These are phyloP conservation scores for Wiebesia pumilae DNA, from an alignment of 1,140 invertebrate species.

Conservation along the genomic window DNA sequence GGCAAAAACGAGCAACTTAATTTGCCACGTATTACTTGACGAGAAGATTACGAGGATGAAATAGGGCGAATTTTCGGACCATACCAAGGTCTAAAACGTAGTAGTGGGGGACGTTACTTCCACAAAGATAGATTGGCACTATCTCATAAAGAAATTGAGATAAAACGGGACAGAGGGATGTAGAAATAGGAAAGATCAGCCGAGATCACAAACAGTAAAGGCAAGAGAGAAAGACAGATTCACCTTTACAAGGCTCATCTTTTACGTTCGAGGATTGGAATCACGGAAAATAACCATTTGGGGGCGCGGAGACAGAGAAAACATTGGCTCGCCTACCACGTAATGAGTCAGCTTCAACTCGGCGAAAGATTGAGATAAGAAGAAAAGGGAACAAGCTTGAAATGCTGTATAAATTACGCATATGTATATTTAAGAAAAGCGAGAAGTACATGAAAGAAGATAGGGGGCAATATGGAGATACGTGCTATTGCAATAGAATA, in stretches of 20 bases:
- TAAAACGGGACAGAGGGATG: background rate
- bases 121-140: background rate
- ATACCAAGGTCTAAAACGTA: background rate
- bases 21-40: slow-evolving; percentile 18
- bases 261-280: slow-evolving; percentile 51
- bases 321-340: background rate
- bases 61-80: background rate
- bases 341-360: background rate
- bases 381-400: slow-evolving; percentile 1
- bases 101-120: too few species aligned
- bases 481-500: too few species aligned
- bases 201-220: background rate
- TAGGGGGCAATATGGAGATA: too few species aligned
- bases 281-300: slow-evolving; percentile 53
- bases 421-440: background rate
- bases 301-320: slow-evolving; percentile 41
- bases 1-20: slow-evolving; percentile 45
- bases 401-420: background rate
- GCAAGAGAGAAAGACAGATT: background rate
- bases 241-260: slow-evolving; percentile 30
- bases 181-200: background rate
- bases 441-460: background rate
- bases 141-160: slow-evolving; percentile 7
- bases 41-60: background rate
- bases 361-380: slow-evolving; percentile 63